phyloP scores from a whole-genome alignment of 2,888 invertebrate species.

The Epinotia bilunana region DNA sequence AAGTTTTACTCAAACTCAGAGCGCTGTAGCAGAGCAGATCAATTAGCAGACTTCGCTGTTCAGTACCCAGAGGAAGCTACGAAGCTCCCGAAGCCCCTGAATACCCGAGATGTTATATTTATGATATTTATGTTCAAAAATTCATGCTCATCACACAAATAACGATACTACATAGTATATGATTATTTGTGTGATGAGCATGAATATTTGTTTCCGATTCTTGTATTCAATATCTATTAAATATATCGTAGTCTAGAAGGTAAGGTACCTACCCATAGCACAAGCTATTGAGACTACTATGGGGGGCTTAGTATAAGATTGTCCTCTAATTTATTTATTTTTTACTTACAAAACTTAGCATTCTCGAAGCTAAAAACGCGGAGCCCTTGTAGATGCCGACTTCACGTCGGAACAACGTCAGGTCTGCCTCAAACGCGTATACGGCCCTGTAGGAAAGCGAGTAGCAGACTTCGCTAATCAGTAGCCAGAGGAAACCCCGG shows the following conservation, averaged over 20 bases:
- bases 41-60: slow-evolving; percentile 77
- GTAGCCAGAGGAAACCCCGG: slow-evolving; percentile 78
- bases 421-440: slow-evolving; percentile 71
- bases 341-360: slow-evolving; percentile 69
- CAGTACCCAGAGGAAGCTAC: slow-evolving; percentile 79
- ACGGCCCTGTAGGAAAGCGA: slow-evolving; percentile 76
- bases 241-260: too few relatives aligned
- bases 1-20: slow-evolving; percentile 71
- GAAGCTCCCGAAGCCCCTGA: too few relatives aligned
- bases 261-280: too few relatives aligned
- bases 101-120: slow-evolving; percentile 66
- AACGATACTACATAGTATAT: too few relatives aligned
- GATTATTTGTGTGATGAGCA: too few relatives aligned
- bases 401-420: slow-evolving; percentile 76
- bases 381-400: slow-evolving; percentile 73
- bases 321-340: too few relatives aligned
- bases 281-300: too few relatives aligned
- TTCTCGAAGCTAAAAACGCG: slow-evolving; percentile 71
- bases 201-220: too few relatives aligned
- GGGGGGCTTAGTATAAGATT: too few relatives aligned
- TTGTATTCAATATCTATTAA: too few relatives aligned
- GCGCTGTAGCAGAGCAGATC: slow-evolving; percentile 73
- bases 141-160: too few relatives aligned
- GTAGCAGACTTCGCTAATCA: slow-evolving; percentile 80
- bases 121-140: too few relatives aligned